Evolutionary conservation across 2,113 vertebrate species (phyloP).

Genomic region (Fregetta grallaria): DNA sequence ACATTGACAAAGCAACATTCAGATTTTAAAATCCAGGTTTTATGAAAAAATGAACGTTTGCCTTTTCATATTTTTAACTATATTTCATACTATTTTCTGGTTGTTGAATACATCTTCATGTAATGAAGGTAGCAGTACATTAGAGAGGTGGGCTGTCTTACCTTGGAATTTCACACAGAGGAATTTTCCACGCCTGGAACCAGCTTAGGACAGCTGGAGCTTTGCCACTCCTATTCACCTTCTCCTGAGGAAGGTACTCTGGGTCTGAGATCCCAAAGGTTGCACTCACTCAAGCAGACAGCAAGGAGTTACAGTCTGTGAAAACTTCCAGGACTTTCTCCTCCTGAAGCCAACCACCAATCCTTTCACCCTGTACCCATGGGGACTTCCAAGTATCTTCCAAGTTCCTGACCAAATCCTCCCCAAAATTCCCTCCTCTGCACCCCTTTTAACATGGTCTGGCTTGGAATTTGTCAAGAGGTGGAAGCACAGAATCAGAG

Average conservation of each 20-base stretch:
- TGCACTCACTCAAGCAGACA: background rate
- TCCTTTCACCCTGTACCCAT: background rate
- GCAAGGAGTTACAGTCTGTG: background rate
- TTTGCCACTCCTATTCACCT: background rate
- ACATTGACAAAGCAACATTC: background rate
- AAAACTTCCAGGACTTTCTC: background rate
- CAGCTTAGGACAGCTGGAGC: background rate
- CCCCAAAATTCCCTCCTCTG: background rate
- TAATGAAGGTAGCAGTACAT: background rate
- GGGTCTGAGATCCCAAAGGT: background rate
- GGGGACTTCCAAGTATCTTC: background rate
- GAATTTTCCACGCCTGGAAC: background rate
- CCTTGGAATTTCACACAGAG: background rate
- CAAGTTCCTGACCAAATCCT: background rate
- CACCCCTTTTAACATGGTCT: background rate
- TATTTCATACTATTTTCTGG: background rate
- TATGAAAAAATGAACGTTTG: background rate
- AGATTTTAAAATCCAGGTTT: background rate
- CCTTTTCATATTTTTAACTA: background rate
- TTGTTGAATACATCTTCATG: background rate
- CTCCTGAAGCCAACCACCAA: background rate
- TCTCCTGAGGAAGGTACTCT: background rate
- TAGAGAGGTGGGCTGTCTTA: background rate
- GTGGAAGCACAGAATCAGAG: background rate
- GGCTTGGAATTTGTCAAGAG: background rate